Base-by-base conservation (phyloP, 2,888 invertebrate species). In the Conus canariensis region DNA sequence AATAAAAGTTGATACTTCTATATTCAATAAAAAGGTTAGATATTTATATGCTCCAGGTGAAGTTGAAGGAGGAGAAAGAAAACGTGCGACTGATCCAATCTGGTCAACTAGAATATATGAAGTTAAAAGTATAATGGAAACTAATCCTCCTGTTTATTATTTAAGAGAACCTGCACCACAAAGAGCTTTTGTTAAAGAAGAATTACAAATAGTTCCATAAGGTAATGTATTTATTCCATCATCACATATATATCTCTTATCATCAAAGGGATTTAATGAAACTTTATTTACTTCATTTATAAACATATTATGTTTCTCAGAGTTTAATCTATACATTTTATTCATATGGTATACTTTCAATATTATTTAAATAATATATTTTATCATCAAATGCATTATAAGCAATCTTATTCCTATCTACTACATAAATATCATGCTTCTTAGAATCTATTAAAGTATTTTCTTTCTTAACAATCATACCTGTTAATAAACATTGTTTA, bases 81-180 rank as follows among this genome's bases (percentile, higher is more conserved):
- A 74, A 74, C 74, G 74, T 1, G 74, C 74, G 5, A 74, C 74
- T n/a, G 74, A 74, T 74, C 74, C 74, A 74, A 74, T 74, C n/a
- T 74, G 74, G 74, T 74, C 74, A 74, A 74, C 74, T 0, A 74
- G 74, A 9, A 9, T 74, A 74, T 74, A 25, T 9, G n/a, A 74
- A 74, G 25, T 74, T n/a, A 9, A 74, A 74, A 74, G 74, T 74
- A 74, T 74, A 74, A 19, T 74, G n/a, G 74, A 74, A 74, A 74
- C 74, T 74, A 74, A 74, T 74, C 74, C 74, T 74, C 74, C 74
- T n/a, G 74, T 74, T 74, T 74, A 74, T 74, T 74, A 74, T 74
- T 74, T 74, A 74, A 74, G 74, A 74, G 9, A 74, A 74, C 74
- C 74, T n/a, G 74, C n/a, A n/a, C 74, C 74, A n/a, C 74, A 74